Conservation (phyloP, 2,797 vertebrate species). For the Falco concolor region DNA sequence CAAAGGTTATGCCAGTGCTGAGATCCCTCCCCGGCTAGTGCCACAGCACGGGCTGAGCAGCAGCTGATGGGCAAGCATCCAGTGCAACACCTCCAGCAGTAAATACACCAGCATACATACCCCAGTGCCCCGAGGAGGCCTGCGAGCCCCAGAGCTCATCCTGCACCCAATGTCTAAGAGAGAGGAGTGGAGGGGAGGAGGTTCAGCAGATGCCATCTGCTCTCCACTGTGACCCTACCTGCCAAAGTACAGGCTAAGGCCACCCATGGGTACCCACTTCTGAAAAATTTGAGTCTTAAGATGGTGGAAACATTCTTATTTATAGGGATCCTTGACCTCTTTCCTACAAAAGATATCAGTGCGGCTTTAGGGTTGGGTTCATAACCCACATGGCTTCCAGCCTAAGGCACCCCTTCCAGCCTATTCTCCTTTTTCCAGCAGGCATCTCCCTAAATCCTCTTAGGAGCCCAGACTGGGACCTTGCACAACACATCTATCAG, state of each 20-base stretch:
- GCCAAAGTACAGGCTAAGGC: background rate
- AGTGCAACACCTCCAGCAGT: background rate
- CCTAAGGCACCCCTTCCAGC: background rate
- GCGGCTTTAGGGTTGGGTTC: background rate
- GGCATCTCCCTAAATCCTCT: background rate
- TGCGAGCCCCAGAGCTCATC: background rate
- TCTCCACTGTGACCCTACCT: background rate
- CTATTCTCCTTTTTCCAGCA: background rate
- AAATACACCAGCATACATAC: background rate
- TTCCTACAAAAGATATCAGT: background rate
- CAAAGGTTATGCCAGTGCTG: background rate
- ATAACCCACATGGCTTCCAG: background rate
- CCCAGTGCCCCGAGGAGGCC: background rate
- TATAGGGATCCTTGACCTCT: background rate
- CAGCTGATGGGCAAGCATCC: background rate
- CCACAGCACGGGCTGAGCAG: background rate
- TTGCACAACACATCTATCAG: background rate
- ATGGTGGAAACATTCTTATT: background rate
- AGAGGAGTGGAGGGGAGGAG: background rate
- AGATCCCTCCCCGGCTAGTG: background rate
- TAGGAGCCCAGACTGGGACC: background rate
- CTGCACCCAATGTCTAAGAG: rapidly evolving
- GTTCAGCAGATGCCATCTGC: background rate
- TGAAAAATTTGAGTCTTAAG: background rate
- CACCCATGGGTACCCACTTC: background rate